Conservation (phyloP, 1,140 invertebrate species). For the Calosoma granatense region DNA sequence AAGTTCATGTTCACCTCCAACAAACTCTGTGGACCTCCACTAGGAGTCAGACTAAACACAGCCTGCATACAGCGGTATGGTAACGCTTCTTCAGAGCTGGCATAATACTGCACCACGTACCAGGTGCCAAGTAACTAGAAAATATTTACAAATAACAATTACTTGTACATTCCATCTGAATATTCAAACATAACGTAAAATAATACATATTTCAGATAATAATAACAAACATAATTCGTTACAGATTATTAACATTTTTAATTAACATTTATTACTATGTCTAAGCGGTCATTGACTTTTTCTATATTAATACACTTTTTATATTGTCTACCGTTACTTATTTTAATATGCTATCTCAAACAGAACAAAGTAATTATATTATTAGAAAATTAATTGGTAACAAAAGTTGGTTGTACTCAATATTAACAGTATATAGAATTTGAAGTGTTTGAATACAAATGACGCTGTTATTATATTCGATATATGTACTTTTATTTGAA, state of each 20-base stretch:
- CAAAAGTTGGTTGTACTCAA: too few species aligned
- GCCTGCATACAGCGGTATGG: conserved; percentile 75
- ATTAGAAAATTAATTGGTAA: too few species aligned
- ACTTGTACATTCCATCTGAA: background rate
- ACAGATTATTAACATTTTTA: background rate
- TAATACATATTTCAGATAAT: background rate
- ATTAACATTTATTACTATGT: background rate
- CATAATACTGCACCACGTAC: conserved; percentile 79
- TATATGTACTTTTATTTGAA: too few species aligned
- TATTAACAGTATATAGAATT: too few species aligned
- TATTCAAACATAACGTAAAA: background rate
- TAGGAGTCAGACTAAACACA: conserved; percentile 50
- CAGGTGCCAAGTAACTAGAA: conserved; percentile 63
- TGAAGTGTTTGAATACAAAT: too few species aligned
- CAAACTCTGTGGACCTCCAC: conserved; percentile 16
- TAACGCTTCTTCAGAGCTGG: conserved; percentile 71
- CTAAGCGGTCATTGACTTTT: background rate
- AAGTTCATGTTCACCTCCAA: conserved; percentile 63
- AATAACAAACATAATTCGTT: conserved; percentile 1
- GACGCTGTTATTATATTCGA: too few species aligned
- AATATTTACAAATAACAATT: conserved; percentile 14
- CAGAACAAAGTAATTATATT: too few species aligned
- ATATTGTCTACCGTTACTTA: too few species aligned
- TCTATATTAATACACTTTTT: background rate
- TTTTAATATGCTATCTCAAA: too few species aligned